Evolutionary conservation across 2,113 vertebrate species (phyloP), one percentile per base, ranked within the genome.

Genomic region (Boleophthalmus pectinirostris): DNA sequence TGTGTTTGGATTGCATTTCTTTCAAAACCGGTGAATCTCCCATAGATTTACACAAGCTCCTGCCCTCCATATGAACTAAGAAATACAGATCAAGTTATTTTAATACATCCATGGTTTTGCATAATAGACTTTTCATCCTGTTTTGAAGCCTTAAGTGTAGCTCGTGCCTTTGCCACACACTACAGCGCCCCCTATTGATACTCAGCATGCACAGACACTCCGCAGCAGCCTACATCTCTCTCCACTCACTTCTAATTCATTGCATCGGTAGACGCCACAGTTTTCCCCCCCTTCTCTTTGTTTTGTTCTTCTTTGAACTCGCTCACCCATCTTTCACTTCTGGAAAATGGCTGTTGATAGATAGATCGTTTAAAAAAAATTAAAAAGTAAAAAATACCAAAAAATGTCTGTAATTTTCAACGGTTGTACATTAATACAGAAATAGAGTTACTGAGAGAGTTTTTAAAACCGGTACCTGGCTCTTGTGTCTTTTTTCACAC

Each of bases 351-450:
- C 91, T 93, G 92, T 93, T 93, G 89, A 92, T 93, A 89, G 91
- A 86, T 92, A 90, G 91, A 90, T 90, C 78, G 63, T 91, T 90
- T 78, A 71, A 89, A 86, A 85, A 90, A 82, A 74, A 64, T 58
- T 78, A 68, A 70, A 73, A 18, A 70, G 66, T 70, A 64, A 29
- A 73, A 69, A 46, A 29, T 23, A 43, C 77, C 80, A 82, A 86
- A 89, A 90, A 90, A 87, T 70, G 81, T 83, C 89, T 94, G 93
- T 93, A 92, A 94, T 94, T 94, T 94, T 94, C 90, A 93, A 92
- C 80, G 86, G 92, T 94, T 94, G 93, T 94, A 94, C 92, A 94
- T 94, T 94, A 94, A 93, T 94, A 94, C 90, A 93, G 91, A 94
- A 93, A 93, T 93, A 93, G 91, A 92, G 91, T 94, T 93, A 93